Base-by-base conservation (phyloP, 1,140 invertebrate genomes). In the Penaeus indicus region DNA sequence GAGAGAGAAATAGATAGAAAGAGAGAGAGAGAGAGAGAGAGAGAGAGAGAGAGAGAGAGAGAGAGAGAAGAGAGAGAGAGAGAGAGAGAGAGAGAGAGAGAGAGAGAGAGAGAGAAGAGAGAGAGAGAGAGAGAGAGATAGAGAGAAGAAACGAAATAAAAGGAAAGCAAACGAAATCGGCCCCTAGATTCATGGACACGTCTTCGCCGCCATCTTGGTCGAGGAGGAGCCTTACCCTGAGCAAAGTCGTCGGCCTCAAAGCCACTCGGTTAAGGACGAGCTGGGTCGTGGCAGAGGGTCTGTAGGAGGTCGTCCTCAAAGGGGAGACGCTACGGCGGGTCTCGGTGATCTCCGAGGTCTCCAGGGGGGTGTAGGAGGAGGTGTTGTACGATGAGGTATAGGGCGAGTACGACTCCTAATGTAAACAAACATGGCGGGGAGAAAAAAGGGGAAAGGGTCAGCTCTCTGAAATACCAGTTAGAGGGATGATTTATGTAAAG, bases 211-310 rank as follows among this genome's bases (percentile, higher is more conserved):
- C 72, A 75, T 54, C 11, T 54, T 8, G 11, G 54, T 54, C 54
- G 54, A 54, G 32, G n/a, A 1, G 32, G 19, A 5, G 42, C 38
- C 78, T 60, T 83, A 83, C 80, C 80, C 80, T 83, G 75, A 38
- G 75, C 27, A 38, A 78, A 60, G 63, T 62, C 67, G 69, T 67
- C 64, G 86, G 86, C 5, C 86, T 42, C 3, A 88, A 47, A 22
- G 81, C 86, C 72, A 88, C 86, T 13, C 86, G 80, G 86, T 88
- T 88, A 32, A 88, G 81, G 86, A 88, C 84, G 72, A 88, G 81
- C 86, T 88, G 86, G 13, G 86, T 88, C 60, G 86, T 22, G 18
- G 81, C 86, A 25, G 86, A 84, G 25, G 86, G 86, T 47, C 86
- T 72, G 86, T 84, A 88, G 81, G 54, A 60, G 25, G 80, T 25